Base-by-base conservation (phyloP, 2,888 invertebrate species). In the Ptychoptera albimana region DNA sequence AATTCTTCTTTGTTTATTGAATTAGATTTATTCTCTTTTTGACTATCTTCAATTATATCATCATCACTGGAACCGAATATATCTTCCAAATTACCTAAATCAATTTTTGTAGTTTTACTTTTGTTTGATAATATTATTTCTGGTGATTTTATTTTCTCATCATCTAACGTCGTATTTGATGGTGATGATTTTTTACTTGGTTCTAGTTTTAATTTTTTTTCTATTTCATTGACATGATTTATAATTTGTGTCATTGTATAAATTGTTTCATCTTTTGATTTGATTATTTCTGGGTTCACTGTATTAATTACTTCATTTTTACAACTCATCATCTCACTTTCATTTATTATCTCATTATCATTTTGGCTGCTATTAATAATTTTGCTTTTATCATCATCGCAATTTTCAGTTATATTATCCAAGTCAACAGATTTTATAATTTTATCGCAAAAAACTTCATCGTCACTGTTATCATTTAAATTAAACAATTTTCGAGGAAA, bases 31-130 rank as follows among this genome's bases (percentile, higher is more conserved):
- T 30, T 39, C 14, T 16, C 38, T 30, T 38, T 30, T 15, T 38
- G 31, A 43, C 43, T 36, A 14, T 32, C 43, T 9, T 36, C 39
- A 40, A 45, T 38, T 37, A 46, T 29, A 37, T 40, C 44, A 10
- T 39, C 39, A 13, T 46, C 44, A 13, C 37, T 36, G 6, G 44
- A 44, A 12, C 37, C 34, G 43, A 48, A 45, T 42, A 45, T 15
- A n/a, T 45, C 44, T 23, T 42, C 43, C 12, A 39, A 31, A 13
- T 38, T 23, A 23, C 39, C 44, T 10, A 44, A 32, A 32, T 44
- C 39, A 13, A 44, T 16, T 38, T 45, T 43, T 37, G 37, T n/a
- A n/a, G 14, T 47, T 29, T 42, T 32, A 15, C 34, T 13, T 14
- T 37, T 41, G 10, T 31, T 15, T 11, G 15, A 11, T 14, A 32